phyloP scores from a whole-genome alignment of 2,113 vertebrate genomes.

The mouse (Mus musculus) region DNA sequence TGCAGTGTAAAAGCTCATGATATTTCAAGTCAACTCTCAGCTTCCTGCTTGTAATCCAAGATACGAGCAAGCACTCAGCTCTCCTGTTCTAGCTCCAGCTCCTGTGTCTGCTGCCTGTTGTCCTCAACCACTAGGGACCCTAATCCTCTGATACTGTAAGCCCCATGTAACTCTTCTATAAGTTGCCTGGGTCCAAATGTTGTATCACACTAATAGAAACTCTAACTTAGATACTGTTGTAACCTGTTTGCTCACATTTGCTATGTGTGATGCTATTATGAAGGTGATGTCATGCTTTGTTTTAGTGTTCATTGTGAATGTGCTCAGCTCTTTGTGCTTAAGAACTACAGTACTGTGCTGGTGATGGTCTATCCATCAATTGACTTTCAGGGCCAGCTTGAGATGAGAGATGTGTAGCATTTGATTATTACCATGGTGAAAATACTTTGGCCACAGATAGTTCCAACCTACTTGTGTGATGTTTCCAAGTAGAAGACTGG shows the following conservation, averaged over 20 bases:
- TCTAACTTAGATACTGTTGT: neutral
- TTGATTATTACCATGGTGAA: neutral
- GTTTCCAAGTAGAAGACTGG: neutral
- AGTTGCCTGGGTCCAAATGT: neutral
- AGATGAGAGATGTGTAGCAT: neutral
- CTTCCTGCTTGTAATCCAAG: neutral
- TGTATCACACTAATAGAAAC: neutral
- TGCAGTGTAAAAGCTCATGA: no score
- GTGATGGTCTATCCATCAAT: neutral
- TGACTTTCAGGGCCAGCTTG: neutral
- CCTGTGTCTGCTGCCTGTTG: neutral
- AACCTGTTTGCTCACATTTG: neutral
- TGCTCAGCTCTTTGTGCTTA: neutral
- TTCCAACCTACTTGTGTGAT: neutral
- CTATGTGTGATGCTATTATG: neutral
- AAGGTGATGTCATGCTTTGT: neutral
- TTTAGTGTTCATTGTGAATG: no score
- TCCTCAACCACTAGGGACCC: neutral
- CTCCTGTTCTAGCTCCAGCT: neutral
- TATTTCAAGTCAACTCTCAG: neutral
- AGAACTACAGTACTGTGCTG: neutral
- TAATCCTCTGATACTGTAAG: neutral
- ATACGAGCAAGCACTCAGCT: neutral
- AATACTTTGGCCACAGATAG: neutral
- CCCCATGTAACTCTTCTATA: neutral